phyloP scores from a whole-genome alignment of 1,140 invertebrate species.

The Drosophila kurseongensis region DNA sequence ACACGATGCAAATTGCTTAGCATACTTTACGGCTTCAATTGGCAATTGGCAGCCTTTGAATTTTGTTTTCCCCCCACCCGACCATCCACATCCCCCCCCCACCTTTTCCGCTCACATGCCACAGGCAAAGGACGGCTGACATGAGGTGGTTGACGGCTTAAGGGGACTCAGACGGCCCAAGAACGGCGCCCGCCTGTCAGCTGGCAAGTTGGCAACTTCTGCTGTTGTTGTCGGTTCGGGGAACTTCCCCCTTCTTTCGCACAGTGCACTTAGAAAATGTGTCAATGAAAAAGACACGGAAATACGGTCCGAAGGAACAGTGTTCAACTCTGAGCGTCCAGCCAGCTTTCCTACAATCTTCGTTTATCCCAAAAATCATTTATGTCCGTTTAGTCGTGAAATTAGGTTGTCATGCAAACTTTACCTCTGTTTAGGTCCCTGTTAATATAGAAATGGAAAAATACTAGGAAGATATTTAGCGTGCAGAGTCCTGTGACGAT shows the following conservation, averaged over 20 bases:
- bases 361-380: no score
- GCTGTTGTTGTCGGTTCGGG: slow-evolving; percentile 37
- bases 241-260: slow-evolving; percentile 19
- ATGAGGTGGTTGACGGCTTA: slow-evolving; percentile 32
- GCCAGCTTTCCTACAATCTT: no score
- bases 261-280: background rate
- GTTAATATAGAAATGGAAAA: no score
- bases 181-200: slow-evolving; percentile 71
- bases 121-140: slow-evolving; percentile 35
- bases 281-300: background rate
- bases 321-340: no score
- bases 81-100: no score
- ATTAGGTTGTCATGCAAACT: no score
- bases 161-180: slow-evolving; percentile 3
- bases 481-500: no score
- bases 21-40: slow-evolving; percentile 82
- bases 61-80: slow-evolving; percentile 41
- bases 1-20: slow-evolving; percentile 73
- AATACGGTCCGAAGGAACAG: no score
- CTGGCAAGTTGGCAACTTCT: slow-evolving; percentile 75
- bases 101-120: background rate
- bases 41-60: slow-evolving; percentile 81
- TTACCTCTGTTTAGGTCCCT: no score
- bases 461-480: no score
- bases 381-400: no score